A percentile compares a stretch with the other conserved stretches of the same genome.
Evolutionary conservation across 2,113 vertebrate genomes (phyloP).

Genomic region (Cyprinodon tularosa): DNA sequence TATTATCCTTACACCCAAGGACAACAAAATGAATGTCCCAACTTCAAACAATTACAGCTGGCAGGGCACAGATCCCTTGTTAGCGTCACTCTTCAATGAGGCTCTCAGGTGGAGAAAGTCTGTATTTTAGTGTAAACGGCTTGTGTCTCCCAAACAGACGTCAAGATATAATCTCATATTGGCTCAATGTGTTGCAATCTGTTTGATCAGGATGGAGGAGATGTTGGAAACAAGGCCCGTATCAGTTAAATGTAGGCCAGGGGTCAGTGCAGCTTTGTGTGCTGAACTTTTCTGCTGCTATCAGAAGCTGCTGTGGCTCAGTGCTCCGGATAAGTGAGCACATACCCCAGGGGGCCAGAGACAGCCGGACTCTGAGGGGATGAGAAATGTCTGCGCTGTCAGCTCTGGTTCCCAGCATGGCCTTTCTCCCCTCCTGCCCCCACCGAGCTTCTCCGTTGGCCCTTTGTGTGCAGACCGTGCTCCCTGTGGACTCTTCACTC

Average conservation of each 20-base stretch:
- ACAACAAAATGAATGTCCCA: conserved; percentile 45
- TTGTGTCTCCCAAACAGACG: conserved; percentile 2
- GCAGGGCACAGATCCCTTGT: conserved; percentile 33
- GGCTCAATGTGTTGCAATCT: conserved; percentile 34
- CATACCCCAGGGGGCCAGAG: conserved; percentile 72
- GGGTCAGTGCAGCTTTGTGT: conserved; percentile 63
- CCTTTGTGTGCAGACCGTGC: conserved; percentile 76
- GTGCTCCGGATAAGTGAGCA: conserved; percentile 59
- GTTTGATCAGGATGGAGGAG: conserved; percentile 31
- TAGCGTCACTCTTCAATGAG: conserved; percentile 26
- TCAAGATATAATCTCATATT: background rate
- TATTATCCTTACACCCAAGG: conserved; percentile 62
- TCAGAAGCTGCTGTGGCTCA: conserved; percentile 29
- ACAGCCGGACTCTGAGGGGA: conserved; percentile 61
- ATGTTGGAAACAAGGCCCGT: conserved; percentile 29
- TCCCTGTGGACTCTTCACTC: conserved; percentile 74
- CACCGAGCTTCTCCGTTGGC: conserved; percentile 52
- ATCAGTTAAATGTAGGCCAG: conserved; percentile 62
- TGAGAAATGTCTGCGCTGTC: conserved; percentile 78
- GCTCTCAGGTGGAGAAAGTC: background rate
- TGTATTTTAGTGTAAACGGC: conserved; percentile 11
- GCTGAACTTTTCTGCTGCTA: conserved; percentile 36
- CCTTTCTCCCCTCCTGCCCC: conserved; percentile 56
- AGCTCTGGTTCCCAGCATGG: conserved; percentile 79
- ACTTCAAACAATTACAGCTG: conserved; percentile 56